Evolutionary conservation across 2,113 vertebrate genomes (phyloP), one percentile per base, ranked within the genome.

Genomic region (Polypterus bichir): DNA sequence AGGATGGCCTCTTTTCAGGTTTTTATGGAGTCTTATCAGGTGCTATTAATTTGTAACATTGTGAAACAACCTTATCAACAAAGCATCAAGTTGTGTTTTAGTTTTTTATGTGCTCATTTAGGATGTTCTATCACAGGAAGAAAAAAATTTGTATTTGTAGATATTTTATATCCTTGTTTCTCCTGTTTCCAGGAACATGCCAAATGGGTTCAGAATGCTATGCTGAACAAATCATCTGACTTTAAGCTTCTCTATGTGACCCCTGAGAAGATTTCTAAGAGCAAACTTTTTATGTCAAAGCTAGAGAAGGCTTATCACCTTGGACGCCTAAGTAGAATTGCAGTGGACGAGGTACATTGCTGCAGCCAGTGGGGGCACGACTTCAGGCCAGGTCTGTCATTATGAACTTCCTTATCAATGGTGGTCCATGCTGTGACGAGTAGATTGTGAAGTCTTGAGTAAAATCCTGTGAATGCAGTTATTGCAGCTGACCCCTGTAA

Each of bases 281-380:
- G 96, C 75, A 98, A 97, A 62, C 79, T 97, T 77, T 88, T 99
- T 62, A 97, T 99, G 94, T 94, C 96, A 4, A 92, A 88, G 64
- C 79, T 99, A 48, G 94, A 99, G 74, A 99, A 98, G 70, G 93
- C 94, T 8, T 88, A 98, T 47, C 89, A 92, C 4, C 80, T 86
- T 0, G 79, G 79, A 7, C 71, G 86, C 44, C 80, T 99, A 6
- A 79, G 83, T 48, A 90, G 84, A 1, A 81, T 97, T 0, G 93
- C 95, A 2, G 89, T 99, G 56, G 96, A 99, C 11, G 96, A 99
- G 70, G 95, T 98, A 62, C 96, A 99, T 46, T 99, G 96, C 76
- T 99, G 96, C 67, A 99, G 96, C 67, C 96, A 99, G 47, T 99
- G 96, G 96, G 96, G 96, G 3, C 94, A 99, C 0, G 96, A 99